These are phyloP conservation scores for Elymnias hypermnestra DNA, from an alignment of 1,140 invertebrate species.

Conservation along the genomic window DNA sequence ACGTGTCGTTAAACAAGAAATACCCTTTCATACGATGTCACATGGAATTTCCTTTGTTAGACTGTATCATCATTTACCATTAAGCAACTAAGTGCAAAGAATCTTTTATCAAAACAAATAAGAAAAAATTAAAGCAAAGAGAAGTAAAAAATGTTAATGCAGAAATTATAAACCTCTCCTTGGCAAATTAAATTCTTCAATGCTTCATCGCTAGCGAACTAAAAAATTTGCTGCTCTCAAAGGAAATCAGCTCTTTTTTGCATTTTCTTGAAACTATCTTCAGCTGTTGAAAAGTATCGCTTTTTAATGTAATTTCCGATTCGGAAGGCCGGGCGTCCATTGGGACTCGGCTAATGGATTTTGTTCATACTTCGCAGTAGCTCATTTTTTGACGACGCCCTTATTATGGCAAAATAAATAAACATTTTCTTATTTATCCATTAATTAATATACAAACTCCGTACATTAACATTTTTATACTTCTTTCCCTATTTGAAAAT, in stretches of 20 bases:
- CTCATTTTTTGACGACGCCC: slow-evolving; percentile 9
- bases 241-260: slow-evolving; percentile 33
- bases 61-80: too few species aligned
- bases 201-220: slow-evolving; percentile 11
- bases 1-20: too few species aligned
- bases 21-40: too few species aligned
- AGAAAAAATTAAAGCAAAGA: background rate
- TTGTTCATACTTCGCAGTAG: slow-evolving; percentile 26
- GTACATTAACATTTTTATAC: too few species aligned
- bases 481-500: too few species aligned
- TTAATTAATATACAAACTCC: too few species aligned
- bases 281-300: slow-evolving; percentile 59
- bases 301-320: slow-evolving; percentile 72
- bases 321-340: slow-evolving; percentile 43
- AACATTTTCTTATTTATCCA: too few species aligned
- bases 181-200: slow-evolving; percentile 1
- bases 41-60: too few species aligned
- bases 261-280: slow-evolving; percentile 42
- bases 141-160: background rate
- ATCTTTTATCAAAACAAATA: too few species aligned
- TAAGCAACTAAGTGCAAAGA: too few species aligned
- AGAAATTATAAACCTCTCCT: background rate
- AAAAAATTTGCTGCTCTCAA: slow-evolving; percentile 25
- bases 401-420: slow-evolving; percentile 1
- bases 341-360: slow-evolving; percentile 61